phyloP scores from a whole-genome alignment of 2,113 vertebrate species.

The Leucoraja erinaceus region DNA sequence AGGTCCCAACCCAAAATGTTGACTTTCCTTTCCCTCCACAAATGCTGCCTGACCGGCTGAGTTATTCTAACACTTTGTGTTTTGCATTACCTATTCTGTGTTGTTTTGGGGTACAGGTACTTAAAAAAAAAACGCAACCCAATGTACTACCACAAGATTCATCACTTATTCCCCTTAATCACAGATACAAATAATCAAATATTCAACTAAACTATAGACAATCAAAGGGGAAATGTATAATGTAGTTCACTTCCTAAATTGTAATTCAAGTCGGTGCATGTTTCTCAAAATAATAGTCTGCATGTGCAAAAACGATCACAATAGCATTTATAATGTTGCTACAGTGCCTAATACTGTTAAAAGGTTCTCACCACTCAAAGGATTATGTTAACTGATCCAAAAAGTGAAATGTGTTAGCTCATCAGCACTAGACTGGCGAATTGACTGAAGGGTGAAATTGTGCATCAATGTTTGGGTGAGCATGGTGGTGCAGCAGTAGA shows the following conservation, averaged over 20 bases:
- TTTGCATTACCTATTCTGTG: no score
- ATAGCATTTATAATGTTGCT: not conserved
- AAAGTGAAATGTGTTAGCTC: not conserved
- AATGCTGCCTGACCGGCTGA: no score
- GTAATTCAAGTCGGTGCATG: not conserved
- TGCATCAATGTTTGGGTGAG: not conserved
- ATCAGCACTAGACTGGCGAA: not conserved
- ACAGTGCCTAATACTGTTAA: not conserved
- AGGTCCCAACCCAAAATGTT: no score
- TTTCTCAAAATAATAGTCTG: not conserved
- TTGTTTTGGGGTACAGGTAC: no score
- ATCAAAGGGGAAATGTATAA: not conserved
- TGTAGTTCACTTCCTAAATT: not conserved
- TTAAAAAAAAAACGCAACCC: no score
- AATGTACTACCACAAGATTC: no score
- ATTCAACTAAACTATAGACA: not conserved
- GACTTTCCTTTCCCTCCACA: no score
- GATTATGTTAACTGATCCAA: not conserved
- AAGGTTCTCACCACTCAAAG: not conserved
- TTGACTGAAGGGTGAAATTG: not conserved
- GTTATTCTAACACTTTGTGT: no score
- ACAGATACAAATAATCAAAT: not conserved
- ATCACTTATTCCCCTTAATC: no score
- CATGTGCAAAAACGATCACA: not conserved
- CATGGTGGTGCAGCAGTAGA: no score